phyloP scores from a whole-genome alignment of 2,888 invertebrate species.

The Chloromyia formosa region DNA sequence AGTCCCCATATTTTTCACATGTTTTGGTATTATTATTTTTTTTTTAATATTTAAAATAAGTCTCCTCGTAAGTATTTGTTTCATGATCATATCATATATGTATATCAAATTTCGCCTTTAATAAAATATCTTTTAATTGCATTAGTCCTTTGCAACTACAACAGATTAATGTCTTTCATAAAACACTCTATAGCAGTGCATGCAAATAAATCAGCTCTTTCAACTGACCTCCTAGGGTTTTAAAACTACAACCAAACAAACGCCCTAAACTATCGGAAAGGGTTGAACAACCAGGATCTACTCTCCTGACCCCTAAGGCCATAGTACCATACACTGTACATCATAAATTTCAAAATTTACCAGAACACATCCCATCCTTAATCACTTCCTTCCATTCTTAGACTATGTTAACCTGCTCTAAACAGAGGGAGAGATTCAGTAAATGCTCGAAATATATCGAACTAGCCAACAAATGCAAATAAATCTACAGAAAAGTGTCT shows the following conservation, averaged over 20 bases:
- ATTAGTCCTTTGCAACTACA: too few species aligned
- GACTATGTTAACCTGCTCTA: not conserved
- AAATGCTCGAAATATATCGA: not conserved
- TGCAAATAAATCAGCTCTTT: slow-evolving; percentile 11
- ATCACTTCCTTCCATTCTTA: slow-evolving; percentile 43
- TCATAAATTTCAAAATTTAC: slow-evolving; percentile 48
- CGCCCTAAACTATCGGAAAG: slow-evolving; percentile 14
- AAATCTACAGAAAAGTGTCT: slow-evolving; percentile 49
- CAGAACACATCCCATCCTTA: slow-evolving; percentile 41
- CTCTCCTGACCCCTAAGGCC: slow-evolving; percentile 25
- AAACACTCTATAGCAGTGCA: not conserved
- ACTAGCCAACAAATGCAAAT: slow-evolving; percentile 42
- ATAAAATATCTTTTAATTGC: too few species aligned
- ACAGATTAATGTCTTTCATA: too few species aligned
- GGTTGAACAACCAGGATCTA: not conserved
- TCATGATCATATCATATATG: too few species aligned
- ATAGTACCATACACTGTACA: slow-evolving; percentile 3
- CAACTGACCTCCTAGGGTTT: not conserved
- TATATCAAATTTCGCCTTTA: too few species aligned
- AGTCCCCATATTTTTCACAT: too few species aligned
- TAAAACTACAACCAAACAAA: not conserved
- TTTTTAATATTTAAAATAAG: too few species aligned
- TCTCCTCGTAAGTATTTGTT: too few species aligned
- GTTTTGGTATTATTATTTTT: too few species aligned
- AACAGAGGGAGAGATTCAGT: not conserved